phyloP scores from a whole-genome alignment of 1,140 invertebrate species.

The Antheraea pernyi region DNA sequence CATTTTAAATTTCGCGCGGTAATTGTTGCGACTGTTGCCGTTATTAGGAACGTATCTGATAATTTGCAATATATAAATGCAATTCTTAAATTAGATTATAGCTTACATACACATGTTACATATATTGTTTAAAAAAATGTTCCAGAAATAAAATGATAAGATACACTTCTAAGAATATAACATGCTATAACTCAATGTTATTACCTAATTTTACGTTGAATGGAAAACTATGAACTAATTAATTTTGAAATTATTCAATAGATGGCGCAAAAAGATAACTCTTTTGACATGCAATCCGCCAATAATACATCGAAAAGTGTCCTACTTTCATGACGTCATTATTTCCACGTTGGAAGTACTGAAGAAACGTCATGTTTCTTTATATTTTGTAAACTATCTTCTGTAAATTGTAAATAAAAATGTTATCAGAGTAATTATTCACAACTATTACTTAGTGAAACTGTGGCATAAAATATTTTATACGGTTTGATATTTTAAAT shows the following conservation, averaged over 20 bases:
- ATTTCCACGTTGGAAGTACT: constrained; percentile 78
- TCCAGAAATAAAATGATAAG: not conserved
- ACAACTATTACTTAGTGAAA: constrained; percentile 26
- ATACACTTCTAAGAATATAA: not conserved
- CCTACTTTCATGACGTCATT: constrained; percentile 75
- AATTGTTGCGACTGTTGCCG: no score
- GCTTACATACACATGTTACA: no score
- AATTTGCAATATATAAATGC: not conserved
- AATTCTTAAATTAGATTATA: not conserved
- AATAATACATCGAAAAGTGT: constrained; percentile 69
- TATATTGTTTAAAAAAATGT: no score
- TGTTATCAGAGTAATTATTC: constrained; percentile 30
- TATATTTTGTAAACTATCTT: constrained; percentile 55
- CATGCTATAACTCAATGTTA: not conserved
- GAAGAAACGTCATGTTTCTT: constrained; percentile 64
- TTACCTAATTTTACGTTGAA: not conserved
- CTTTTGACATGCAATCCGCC: constrained; percentile 50
- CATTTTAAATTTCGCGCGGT: no score
- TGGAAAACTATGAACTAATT: not conserved
- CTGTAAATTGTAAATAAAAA: constrained; percentile 30
- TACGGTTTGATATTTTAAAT: constrained; percentile 7
- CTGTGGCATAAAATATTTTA: constrained; percentile 15
- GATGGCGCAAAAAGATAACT: constrained; percentile 45
- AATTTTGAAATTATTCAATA: constrained; percentile 20
- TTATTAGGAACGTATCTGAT: no score